Conservation (phyloP, 64 coral and sea anemone genomes). For the Montipora efflorescens region DNA sequence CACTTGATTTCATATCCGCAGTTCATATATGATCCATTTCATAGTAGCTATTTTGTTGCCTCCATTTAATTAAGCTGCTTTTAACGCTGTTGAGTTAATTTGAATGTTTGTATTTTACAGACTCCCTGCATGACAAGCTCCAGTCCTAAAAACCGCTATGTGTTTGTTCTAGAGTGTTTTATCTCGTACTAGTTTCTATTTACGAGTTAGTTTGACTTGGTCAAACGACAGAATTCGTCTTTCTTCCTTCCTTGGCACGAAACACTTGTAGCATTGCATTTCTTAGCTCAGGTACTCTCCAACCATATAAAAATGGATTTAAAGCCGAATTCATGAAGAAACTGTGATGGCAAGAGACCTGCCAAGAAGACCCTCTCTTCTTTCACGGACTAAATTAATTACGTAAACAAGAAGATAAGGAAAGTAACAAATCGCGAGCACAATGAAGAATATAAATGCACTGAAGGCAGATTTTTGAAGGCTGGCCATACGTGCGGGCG, state of each 20-base stretch:
- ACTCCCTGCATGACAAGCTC: too few species aligned
- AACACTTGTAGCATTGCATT: neutral
- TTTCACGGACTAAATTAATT: neutral
- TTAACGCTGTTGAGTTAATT: too few species aligned
- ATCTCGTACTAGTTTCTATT: too few species aligned
- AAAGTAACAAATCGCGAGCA: conserved; percentile 9
- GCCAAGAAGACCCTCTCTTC: neutral
- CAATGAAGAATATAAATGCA: conserved; percentile 11
- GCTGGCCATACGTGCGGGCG: neutral
- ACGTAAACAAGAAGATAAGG: conserved; percentile 18
- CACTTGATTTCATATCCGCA: too few species aligned
- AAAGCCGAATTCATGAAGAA: conserved; percentile 12
- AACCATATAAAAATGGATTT: conserved; percentile 22
- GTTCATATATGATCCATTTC: too few species aligned
- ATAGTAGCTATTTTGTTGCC: too few species aligned
- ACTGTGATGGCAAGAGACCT: neutral
- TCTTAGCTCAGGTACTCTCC: neutral
- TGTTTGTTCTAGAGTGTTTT: too few species aligned
- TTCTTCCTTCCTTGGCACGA: neutral
- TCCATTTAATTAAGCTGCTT: too few species aligned
- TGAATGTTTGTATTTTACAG: too few species aligned
- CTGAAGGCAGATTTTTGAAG: neutral
- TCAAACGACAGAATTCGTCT: too few species aligned
- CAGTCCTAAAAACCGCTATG: too few species aligned
- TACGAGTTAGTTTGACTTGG: too few species aligned